A percentile compares a stretch with the other conserved stretches of the same genome.
Conservation (phyloP, 1,140 invertebrate species). For the Drosophila persimilis region DNA sequence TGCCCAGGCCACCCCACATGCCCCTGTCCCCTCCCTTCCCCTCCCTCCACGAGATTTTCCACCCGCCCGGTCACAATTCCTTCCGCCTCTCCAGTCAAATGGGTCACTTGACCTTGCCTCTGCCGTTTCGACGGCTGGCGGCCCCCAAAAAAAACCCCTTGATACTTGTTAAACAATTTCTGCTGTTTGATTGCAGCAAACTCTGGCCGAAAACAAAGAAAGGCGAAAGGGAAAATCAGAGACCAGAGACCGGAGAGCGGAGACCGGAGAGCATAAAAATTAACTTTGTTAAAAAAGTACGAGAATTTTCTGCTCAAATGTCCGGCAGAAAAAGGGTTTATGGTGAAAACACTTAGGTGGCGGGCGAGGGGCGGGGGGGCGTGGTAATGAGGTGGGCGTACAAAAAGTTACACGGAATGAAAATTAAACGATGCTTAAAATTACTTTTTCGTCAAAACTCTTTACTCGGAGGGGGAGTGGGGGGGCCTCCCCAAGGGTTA, state of each 20-base stretch:
- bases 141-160: constrained; percentile 41
- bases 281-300: constrained; percentile 76
- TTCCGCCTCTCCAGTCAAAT: constrained; percentile 13
- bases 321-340: constrained; percentile 57
- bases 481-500: background rate
- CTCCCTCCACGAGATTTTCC: background rate
- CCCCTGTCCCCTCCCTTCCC: background rate
- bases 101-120: constrained; percentile 57
- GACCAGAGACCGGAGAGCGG: constrained; percentile 41
- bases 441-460: constrained; percentile 78
- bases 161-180: constrained; percentile 61
- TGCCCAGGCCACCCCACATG: background rate
- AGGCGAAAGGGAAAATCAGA: constrained; percentile 11
- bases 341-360: constrained; percentile 12
- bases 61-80: background rate
- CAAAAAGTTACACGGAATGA: constrained; percentile 71
- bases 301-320: constrained; percentile 67
- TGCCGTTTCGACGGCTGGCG: constrained; percentile 36
- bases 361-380: background rate
- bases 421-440: constrained; percentile 81
- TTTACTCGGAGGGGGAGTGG: constrained; percentile 36
- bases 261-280: constrained; percentile 66
- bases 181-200: constrained; percentile 48
- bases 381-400: constrained; percentile 4
- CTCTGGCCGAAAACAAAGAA: constrained; percentile 22